Percentiles rank a stretch among this genome's conserved stretches.
These are phyloP conservation scores for Nymphicus hollandicus DNA, from an alignment of 2,113 vertebrate genomes.

Conservation along the genomic window DNA sequence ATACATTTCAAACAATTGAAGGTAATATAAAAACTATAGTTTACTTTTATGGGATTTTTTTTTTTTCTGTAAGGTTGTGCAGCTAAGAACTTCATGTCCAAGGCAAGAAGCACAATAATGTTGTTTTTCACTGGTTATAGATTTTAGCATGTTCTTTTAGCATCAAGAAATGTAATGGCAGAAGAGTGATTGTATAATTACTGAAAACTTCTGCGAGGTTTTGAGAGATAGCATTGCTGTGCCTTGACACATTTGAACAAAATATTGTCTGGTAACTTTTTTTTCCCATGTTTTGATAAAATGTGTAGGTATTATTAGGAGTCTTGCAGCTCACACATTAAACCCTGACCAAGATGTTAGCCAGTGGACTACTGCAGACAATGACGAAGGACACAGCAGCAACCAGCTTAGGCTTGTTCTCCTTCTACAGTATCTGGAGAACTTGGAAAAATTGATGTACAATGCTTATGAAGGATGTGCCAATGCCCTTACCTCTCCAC, in stretches of 20 bases:
- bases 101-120: neutral
- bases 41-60: neutral
- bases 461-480: slow-evolving; percentile 98
- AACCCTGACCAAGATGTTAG: slow-evolving; percentile 93
- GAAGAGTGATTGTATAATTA: neutral
- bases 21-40: slow-evolving; percentile 69
- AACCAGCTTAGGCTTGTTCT: slow-evolving; percentile 93
- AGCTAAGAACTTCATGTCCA: neutral
- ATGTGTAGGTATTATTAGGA: slow-evolving; percentile 90
- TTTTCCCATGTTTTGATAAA: neutral
- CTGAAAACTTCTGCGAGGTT: neutral
- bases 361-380: slow-evolving; percentile 91
- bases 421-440: slow-evolving; percentile 94
- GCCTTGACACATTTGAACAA: neutral
- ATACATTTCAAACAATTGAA: slow-evolving; percentile 99
- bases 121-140: neutral
- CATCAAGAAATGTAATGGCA: neutral
- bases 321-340: slow-evolving; percentile 91
- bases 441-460: slow-evolving; percentile 98
- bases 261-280: neutral
- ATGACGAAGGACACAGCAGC: slow-evolving; percentile 90
- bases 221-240: neutral
- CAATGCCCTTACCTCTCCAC: slow-evolving; percentile 92
- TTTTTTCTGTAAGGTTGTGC: neutral
- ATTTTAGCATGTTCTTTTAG: neutral